Evolutionary conservation across 2,888 invertebrate genomes (phyloP).

Genomic region (Drosophila histrio): DNA sequence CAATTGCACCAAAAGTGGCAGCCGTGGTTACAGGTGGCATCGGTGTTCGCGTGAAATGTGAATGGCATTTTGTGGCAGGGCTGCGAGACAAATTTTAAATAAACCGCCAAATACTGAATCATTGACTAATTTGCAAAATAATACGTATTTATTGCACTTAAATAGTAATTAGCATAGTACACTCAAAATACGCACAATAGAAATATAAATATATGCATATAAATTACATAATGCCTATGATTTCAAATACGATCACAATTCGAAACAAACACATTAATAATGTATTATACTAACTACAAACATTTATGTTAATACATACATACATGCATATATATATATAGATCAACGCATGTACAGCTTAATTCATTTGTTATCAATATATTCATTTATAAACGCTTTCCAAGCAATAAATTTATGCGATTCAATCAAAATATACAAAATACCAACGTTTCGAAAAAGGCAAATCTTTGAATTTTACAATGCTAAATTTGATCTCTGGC

Average conservation of each 20-base stretch:
- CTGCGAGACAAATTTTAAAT: neutral
- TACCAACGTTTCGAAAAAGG: conserved; percentile 71
- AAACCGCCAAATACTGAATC: neutral
- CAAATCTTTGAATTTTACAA: conserved; percentile 65
- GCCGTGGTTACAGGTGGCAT: conserved; percentile 37
- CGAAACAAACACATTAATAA: conserved; percentile 57
- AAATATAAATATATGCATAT: conserved; percentile 60
- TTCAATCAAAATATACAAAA: conserved; percentile 74
- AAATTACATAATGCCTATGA: conserved; percentile 48
- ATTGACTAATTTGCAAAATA: conserved; percentile 47
- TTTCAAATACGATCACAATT: conserved; percentile 71
- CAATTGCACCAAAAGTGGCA: too few relatives aligned
- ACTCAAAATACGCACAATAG: conserved; percentile 68
- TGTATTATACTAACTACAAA: conserved; percentile 61
- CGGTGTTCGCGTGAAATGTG: conserved; percentile 7
- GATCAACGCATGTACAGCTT: conserved; percentile 56
- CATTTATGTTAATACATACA: conserved; percentile 46
- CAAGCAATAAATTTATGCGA: conserved; percentile 70
- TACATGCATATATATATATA: conserved; percentile 21
- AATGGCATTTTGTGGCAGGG: conserved; percentile 15
- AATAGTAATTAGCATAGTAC: conserved; percentile 48
- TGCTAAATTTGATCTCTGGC: conserved; percentile 68
- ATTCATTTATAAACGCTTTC: conserved; percentile 64
- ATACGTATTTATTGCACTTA: conserved; percentile 72
- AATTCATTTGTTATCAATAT: conserved; percentile 27